Evolutionary conservation across 2,888 invertebrate species (phyloP), one percentile per base, ranked within the genome.

Genomic region (Phrixothrix hirtus): DNA sequence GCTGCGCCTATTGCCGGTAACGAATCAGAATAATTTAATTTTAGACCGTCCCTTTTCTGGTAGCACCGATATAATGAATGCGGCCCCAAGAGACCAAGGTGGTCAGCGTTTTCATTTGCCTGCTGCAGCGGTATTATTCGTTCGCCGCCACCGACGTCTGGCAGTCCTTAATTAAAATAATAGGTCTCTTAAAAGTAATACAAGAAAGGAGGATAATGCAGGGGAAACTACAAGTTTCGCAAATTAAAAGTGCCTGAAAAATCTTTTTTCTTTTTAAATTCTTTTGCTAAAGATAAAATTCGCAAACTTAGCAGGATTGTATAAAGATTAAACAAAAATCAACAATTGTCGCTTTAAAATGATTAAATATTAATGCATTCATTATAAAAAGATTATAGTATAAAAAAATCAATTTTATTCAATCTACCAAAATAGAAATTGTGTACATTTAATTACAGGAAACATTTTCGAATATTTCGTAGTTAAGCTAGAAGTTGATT

Each of bases 21-120:
- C 55, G 51, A 56, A 56, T 56, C 55, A 39, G 56, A 56, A 56
- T 52, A 56, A 56, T 52, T 56, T 56, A 52, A 56, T 52, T 50
- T 50, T 45, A 42, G 46, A 46, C 49, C 55, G 41, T 47, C 56
- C 56, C 47, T 47, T 53, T 47, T 47, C 53, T 47, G 31, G 53
- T 53, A 42, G 41, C 42, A 12, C 47, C 47, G 47, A 51, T 48
- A 52, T 56, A 56, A 52, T 52, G 56, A 52, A 52, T 45, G 48
- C 42, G 34, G 30, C 31, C 54, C 37, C 41, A 31, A 25, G 57
- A 43, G 53, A 53, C 43, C 36, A 47, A 53, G 46, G 57, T 44
- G 57, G 54, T 57, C 57, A 57, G 57, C 53, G 47, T 49, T 57
- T 52, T 52, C 52, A 42, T 46, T 44, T 35, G 43, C 35, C 39